Evolutionary conservation across 1,140 invertebrate species (phyloP).

Genomic region (Bombus huntii): DNA sequence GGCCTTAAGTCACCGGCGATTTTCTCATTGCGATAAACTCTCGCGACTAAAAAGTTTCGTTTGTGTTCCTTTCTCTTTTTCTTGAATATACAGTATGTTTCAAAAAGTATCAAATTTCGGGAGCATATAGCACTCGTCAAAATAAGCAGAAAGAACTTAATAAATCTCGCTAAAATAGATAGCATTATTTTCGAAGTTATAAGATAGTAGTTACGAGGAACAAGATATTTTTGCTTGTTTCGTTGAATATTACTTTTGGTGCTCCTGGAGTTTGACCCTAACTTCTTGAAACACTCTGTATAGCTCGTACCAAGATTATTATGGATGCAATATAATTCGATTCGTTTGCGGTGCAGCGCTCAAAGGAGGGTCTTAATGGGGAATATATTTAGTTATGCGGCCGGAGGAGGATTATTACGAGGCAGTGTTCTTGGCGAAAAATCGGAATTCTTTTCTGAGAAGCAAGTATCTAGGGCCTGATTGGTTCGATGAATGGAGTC

Average conservation of each 20-base stretch:
- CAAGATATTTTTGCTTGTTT: neutral
- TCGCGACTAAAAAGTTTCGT: neutral
- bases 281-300: neutral
- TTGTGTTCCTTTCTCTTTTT: neutral
- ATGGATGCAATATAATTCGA: neutral
- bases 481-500: conserved; percentile 2
- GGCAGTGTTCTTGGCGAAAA: neutral
- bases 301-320: neutral
- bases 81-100: neutral
- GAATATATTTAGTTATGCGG: conserved; percentile 1
- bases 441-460: neutral
- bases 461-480: neutral
- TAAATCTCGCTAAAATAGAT: neutral
- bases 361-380: neutral
- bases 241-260: neutral
- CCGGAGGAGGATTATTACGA: neutral
- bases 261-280: neutral
- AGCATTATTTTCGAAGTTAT: neutral
- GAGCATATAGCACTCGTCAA: neutral
- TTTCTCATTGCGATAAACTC: conserved; percentile 5
- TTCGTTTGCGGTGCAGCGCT: neutral
- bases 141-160: no score
- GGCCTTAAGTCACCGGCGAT: neutral
- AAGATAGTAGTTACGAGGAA: neutral
- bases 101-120: neutral